Evolutionary conservation across 2,797 vertebrate species (phyloP).

Genomic region (Muraenolepis orangiensis): DNA sequence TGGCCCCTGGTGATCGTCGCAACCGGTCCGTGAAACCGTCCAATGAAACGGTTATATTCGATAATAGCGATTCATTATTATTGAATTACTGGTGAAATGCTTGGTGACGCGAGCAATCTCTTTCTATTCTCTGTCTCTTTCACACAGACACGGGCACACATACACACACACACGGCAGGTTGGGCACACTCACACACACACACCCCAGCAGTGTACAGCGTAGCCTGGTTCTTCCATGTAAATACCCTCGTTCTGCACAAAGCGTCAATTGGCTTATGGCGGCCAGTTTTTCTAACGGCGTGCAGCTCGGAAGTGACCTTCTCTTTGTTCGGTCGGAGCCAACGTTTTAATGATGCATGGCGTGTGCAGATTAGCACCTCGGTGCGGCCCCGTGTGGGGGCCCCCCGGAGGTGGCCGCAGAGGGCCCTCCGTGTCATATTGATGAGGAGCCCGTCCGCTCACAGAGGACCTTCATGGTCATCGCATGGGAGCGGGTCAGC

Average conservation of each 20-base stretch:
- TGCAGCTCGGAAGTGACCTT: conserved; percentile 61
- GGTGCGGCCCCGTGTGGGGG: conserved; percentile 32
- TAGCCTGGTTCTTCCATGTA: not conserved
- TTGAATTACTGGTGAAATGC: conserved; percentile 2
- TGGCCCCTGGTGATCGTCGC: conserved; percentile 31
- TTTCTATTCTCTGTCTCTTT: not conserved
- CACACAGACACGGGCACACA: not conserved
- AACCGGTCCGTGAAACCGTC: conserved; percentile 22
- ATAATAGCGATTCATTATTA: conserved; percentile 22
- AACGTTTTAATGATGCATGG: conserved; percentile 71
- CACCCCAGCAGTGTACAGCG: too few species aligned
- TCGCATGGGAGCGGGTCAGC: conserved; percentile 70
- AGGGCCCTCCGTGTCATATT: conserved; percentile 66
- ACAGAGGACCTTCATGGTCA: conserved; percentile 64
- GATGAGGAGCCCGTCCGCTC: conserved; percentile 65
- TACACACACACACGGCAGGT: not conserved
- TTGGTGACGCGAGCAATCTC: not conserved
- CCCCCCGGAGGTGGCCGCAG: conserved; percentile 55
- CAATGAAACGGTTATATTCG: conserved; percentile 25
- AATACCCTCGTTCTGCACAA: not conserved
- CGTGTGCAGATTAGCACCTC: conserved; percentile 67
- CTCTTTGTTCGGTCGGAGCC: conserved; percentile 49
- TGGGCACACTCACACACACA: not conserved
- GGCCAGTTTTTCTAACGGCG: conserved; percentile 45
- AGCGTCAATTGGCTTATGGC: conserved; percentile 50